Evolutionary conservation across 2,888 invertebrate genomes (phyloP), one percentile per base, ranked within the genome.

Genomic region (Sesia apiformis): DNA sequence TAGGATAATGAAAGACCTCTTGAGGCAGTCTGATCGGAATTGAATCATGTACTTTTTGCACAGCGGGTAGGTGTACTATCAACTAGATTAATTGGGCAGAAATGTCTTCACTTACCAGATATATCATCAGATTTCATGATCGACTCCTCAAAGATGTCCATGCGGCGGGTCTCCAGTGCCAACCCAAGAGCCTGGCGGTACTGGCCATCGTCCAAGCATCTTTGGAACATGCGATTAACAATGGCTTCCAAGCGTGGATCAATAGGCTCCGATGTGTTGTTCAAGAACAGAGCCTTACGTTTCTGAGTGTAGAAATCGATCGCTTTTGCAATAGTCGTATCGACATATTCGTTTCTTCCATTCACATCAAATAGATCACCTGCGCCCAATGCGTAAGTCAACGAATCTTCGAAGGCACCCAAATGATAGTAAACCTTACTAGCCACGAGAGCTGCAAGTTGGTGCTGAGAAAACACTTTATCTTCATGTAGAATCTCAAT

Each of bases 351-450:
- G 61, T 96, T 95, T 56, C 96, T 92, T 40, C 96, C 95, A 74
- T 97, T 98, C 2, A 99, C 97, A 88, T 98, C 96, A 80, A 99
- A 99, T 38, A 98, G 90, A 67, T 96, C 94, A 23, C 97, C 98
- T 68, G 99, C 98, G 23, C 98, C 97, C 23, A 99, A 90, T 39
- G 99, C 99, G 84, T 97, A 98, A n/a, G 97, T 97, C 61, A 99
- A 85, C 0, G 99, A 98, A 81, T 98, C 98, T 77, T 97, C 96
- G 81, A 98, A 99, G 1, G 98, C 96, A 41, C 98, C 98, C 62
- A 99, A 91, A 83, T 99, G 98, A 81, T 98, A 99, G 76, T 98
- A 98, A 0, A 98, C 98, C 88, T 99, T 99, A 65, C 98, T 99
- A 4, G 98, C 98, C 4, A 99, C 97, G 65, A 99, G 91, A 40